A percentile compares a stretch with the other conserved stretches of the same genome.
phyloP scores from a whole-genome alignment of 2,113 vertebrate species.

The Mastomys natalensis region DNA sequence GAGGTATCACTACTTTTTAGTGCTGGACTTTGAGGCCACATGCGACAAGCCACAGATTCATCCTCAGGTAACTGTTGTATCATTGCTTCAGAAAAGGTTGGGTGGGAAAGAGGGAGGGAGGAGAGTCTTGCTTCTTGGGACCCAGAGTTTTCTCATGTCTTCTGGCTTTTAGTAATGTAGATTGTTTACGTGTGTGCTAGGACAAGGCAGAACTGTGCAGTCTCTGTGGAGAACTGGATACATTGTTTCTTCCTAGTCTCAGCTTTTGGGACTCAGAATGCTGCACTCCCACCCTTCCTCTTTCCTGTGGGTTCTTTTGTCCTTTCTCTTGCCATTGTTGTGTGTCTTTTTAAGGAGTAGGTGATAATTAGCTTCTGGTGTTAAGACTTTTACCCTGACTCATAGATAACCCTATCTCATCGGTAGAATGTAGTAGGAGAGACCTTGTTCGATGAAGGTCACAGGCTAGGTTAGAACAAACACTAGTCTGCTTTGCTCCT shows the following conservation, averaged over 20 bases:
- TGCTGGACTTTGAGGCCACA: constrained; percentile 93
- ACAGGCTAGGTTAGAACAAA: constrained; percentile 20
- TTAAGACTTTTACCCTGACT: neutral
- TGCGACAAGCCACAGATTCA: constrained; percentile 92
- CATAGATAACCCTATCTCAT: neutral
- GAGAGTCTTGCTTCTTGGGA: constrained; percentile 47
- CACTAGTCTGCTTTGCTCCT: neutral
- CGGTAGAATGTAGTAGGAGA: neutral
- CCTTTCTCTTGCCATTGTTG: neutral
- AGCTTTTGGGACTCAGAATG: constrained; percentile 59
- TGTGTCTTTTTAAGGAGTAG: constrained; percentile 35
- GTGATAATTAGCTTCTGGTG: neutral
- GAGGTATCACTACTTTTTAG: constrained; percentile 93
- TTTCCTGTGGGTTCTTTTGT: neutral
- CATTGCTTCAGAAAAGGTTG: constrained; percentile 73
- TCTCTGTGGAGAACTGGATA: constrained; percentile 33
- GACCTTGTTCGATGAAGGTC: neutral
- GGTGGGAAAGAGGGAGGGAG: constrained; percentile 76
- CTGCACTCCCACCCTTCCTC: constrained; percentile 29
- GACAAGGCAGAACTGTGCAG: constrained; percentile 26
- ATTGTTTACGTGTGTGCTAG: constrained; percentile 37
- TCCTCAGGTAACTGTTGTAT: constrained; percentile 90
- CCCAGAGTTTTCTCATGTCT: constrained; percentile 38
- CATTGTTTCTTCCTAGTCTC: constrained; percentile 47
- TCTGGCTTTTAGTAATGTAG: constrained; percentile 35